A percentile compares a stretch with the other conserved stretches of the same genome.
Evolutionary conservation across 2,888 invertebrate species (phyloP).

Genomic region (Cactoblastis cactorum): DNA sequence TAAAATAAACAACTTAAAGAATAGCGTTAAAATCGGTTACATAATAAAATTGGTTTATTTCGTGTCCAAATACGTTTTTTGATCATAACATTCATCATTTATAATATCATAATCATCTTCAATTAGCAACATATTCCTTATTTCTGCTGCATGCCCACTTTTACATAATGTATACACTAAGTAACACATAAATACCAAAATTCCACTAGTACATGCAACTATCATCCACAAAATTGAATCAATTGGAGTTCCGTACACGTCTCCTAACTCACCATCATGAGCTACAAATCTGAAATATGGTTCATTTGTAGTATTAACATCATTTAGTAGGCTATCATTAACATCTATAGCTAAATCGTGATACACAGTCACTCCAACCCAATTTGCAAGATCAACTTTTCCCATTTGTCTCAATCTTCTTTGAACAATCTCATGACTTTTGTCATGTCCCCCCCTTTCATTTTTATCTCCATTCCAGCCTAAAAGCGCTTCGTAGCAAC

Average conservation of each 20-base stretch:
- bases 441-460: conserved; percentile 70
- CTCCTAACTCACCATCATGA: conserved; percentile 25
- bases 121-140: too few species aligned
- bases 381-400: conserved; percentile 77
- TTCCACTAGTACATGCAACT: conserved; percentile 28
- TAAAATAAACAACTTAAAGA: too few species aligned
- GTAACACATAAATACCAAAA: conserved; percentile 28
- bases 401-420: conserved; percentile 80
- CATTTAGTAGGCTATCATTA: conserved; percentile 41
- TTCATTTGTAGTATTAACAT: background rate
- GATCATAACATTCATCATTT: too few species aligned
- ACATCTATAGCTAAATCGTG: conserved; percentile 73
- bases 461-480: conserved; percentile 74
- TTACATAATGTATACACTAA: conserved; percentile 19
- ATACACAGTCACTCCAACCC: conserved; percentile 80
- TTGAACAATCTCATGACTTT: conserved; percentile 76
- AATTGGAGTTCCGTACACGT: conserved; percentile 36
- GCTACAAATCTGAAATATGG: conserved; percentile 20
- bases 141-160: too few species aligned
- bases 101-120: too few species aligned
- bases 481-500: conserved; percentile 77
- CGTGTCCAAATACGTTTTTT: too few species aligned
- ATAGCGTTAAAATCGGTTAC: too few species aligned
- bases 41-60: too few species aligned
- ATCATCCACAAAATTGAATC: conserved; percentile 41